Conservation (phyloP, 2,888 invertebrate species). For the Craniophora ligustri region DNA sequence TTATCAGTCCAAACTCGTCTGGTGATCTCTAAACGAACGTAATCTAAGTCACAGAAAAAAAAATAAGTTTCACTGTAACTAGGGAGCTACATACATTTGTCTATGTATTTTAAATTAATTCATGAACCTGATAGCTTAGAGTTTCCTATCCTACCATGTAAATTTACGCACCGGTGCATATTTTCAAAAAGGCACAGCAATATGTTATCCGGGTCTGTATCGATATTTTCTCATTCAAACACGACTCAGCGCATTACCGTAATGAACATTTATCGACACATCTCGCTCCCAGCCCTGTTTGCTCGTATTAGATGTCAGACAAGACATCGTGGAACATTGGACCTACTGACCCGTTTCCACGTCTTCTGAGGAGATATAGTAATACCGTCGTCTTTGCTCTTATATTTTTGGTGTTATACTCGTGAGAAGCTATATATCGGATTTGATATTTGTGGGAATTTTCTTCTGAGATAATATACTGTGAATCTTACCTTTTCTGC, state of each 20-base stretch:
- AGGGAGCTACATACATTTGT: no score
- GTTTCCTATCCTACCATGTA: no score
- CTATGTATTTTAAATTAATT: no score
- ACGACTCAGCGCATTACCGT: constrained; percentile 2
- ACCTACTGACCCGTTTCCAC: constrained; percentile 43
- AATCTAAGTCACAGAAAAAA: no score
- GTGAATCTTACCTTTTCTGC: no score
- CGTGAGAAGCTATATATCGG: no score
- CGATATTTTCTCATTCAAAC: background rate
- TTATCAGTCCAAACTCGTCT: no score
- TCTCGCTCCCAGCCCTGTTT: constrained; percentile 29
- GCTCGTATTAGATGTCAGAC: constrained; percentile 36
- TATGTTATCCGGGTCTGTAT: background rate
- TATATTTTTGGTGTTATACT: background rate
- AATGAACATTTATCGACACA: constrained; percentile 44
- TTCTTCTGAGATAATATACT: no score
- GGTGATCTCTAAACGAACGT: no score
- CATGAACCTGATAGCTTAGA: no score
- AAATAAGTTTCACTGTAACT: no score
- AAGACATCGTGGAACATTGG: constrained; percentile 44
- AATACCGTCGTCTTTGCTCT: constrained; percentile 11
- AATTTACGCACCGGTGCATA: background rate
- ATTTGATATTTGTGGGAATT: no score
- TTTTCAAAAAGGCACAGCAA: background rate
- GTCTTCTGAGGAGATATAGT: constrained; percentile 13